phyloP scores from a whole-genome alignment of 2,888 invertebrate species.

The Drosophila nr. perissopoda region DNA sequence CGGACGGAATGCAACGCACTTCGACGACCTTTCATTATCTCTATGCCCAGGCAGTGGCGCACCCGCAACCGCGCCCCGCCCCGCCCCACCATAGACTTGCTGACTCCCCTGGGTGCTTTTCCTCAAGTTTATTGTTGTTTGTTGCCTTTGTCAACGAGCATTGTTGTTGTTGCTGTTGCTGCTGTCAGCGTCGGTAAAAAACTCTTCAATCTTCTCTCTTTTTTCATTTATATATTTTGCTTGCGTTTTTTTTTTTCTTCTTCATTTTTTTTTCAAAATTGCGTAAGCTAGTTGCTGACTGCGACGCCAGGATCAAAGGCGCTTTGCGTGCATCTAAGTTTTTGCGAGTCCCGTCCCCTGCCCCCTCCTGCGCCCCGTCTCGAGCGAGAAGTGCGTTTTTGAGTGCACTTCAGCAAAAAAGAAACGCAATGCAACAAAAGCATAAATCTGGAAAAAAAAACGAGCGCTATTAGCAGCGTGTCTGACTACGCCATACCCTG shows the following conservation, averaged over 20 bases:
- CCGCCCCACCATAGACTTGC: neutral
- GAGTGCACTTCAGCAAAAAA: constrained; percentile 73
- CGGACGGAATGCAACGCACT: constrained; percentile 63
- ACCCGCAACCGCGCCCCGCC: neutral
- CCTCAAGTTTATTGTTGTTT: constrained; percentile 63
- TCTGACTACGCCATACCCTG: constrained; percentile 1
- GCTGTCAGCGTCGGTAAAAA: constrained; percentile 43
- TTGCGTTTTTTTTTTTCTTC: constrained; percentile 25
- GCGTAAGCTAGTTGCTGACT: constrained; percentile 70
- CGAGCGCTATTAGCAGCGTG: neutral
- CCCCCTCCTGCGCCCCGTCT: neutral
- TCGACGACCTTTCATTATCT: constrained; percentile 82
- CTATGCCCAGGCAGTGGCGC: constrained; percentile 4
- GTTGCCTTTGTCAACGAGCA: constrained; percentile 64
- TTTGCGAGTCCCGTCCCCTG: constrained; percentile 9
- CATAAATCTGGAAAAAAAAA: constrained; percentile 20
- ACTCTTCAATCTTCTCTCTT: constrained; percentile 51
- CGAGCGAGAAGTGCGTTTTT: constrained; percentile 72
- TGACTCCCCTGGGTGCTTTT: constrained; percentile 51
- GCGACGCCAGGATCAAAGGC: constrained; percentile 76
- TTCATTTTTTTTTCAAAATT: constrained; percentile 59
- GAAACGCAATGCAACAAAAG: constrained; percentile 69
- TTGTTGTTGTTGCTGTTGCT: constrained; percentile 36
- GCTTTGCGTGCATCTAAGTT: constrained; percentile 64
- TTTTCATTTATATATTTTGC: constrained; percentile 17